Base-by-base conservation (phyloP, 2,797 vertebrate species). In the Enteromius mattozi region DNA sequence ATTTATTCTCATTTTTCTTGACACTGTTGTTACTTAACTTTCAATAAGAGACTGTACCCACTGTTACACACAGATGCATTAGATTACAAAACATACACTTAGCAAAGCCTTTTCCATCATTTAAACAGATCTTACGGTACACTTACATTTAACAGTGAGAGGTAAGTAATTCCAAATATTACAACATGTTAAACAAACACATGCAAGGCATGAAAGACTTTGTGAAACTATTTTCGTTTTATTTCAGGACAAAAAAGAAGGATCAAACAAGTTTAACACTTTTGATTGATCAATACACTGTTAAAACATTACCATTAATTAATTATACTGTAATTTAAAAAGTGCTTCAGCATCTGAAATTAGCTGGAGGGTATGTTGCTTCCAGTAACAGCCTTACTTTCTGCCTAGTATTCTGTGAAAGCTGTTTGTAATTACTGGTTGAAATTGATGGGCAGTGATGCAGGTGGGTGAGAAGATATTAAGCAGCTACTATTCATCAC, bases 1-100 rank as follows among this genome's bases (percentile, higher is more conserved):
- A 84, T 84, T 90, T 86, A 88, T 82, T 88, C 65, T 66, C 16
- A 45, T 65, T 88, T 83, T 45, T 6, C 69, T 70, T 69, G 71
- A 87, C 70, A 78, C 81, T 84, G 70, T 37, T 79, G 74, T 61
- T 84, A 70, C 61, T 81, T 54, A 79, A 88, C 54, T 84, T 78
- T 78, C 45, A 86, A 78, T 45, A 51, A 24, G 49, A 47, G 61
- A 51, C 30, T 42, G 71, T 63, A 27, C 35, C 54, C 6, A 1
- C 66, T 30, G 24, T 66, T 79, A 79, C 16, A 82, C n/a, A 76
- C 35, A 78, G 33, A 82, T 40, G 27, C 37, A 47, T 72, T 47
- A 24, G 16, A 65, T 42, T 14, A 68, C 33, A n/a, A 80, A n/a
- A 40, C 51, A 45, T 72, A 45, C 24, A 33, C 17, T 47, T 45